Conservation (phyloP, 2,888 invertebrate species). For the Dynastes maya region DNA sequence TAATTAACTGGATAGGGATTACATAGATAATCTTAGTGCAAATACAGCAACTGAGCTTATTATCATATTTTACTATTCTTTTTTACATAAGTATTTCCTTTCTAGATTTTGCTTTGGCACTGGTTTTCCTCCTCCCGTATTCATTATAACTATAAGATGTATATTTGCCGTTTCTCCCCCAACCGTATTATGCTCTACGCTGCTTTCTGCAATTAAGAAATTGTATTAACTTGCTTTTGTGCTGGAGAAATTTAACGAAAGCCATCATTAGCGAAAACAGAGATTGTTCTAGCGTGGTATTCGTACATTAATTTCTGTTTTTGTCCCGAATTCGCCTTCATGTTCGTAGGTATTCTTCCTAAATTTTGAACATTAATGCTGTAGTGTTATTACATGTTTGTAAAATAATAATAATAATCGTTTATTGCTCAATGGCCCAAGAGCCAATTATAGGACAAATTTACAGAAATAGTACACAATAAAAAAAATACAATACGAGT, state of each 20-base stretch:
- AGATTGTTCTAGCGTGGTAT: neutral
- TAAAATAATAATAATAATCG: too few species aligned
- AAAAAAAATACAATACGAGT: too few species aligned
- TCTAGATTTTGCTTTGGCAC: neutral
- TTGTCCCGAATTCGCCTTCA: too few species aligned
- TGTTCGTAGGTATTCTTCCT: too few species aligned
- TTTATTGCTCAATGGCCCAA: too few species aligned
- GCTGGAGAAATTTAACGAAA: conserved; percentile 8
- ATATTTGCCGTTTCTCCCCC: neutral
- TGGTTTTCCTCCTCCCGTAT: neutral
- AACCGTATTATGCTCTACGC: neutral
- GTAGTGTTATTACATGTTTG: too few species aligned
- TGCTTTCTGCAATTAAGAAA: conserved; percentile 13
- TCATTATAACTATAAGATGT: neutral
- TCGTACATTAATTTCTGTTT: too few species aligned
- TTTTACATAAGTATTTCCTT: neutral
- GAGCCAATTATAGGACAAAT: too few species aligned
- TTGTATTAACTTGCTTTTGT: neutral
- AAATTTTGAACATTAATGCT: too few species aligned
- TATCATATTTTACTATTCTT: conserved; percentile 3
- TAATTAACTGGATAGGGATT: neutral
- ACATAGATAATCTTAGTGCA: neutral
- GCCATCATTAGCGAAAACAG: neutral
- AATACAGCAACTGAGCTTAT: neutral
- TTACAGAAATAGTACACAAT: too few species aligned